phyloP scores from a whole-genome alignment of 2,888 invertebrate species.

The Drosophila prolongata region DNA sequence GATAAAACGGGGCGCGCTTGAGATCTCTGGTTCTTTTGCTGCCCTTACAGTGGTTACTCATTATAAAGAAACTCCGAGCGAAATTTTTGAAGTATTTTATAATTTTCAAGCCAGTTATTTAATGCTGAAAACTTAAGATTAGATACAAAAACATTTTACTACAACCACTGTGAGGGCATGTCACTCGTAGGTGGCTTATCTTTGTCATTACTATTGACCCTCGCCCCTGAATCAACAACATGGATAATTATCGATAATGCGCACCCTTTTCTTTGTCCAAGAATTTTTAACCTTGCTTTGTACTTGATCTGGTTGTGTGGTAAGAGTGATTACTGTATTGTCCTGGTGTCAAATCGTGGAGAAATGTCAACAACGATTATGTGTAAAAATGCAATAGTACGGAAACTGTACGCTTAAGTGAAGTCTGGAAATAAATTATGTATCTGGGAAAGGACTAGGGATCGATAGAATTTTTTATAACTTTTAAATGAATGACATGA shows the following conservation, averaged over 20 bases:
- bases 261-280: conserved; percentile 15
- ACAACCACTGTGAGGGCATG: conserved; percentile 25
- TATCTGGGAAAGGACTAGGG: conserved; percentile 37
- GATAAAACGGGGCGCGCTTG: conserved; percentile 40
- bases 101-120: background rate
- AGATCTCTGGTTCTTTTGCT: background rate
- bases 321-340: conserved; percentile 9
- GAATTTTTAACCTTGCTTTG: conserved; percentile 47
- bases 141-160: background rate
- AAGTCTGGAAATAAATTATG: conserved; percentile 21
- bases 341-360: conserved; percentile 15
- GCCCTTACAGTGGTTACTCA: conserved; percentile 13
- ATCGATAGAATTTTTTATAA: conserved; percentile 42
- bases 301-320: conserved; percentile 62
- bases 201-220: conserved; percentile 24
- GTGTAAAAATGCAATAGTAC: conserved; percentile 50
- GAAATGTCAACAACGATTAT: conserved; percentile 61
- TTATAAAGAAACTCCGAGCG: too few relatives aligned
- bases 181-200: conserved; percentile 13
- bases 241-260: conserved; percentile 45
- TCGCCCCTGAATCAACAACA: conserved; percentile 22
- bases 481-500: background rate
- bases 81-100: too few relatives aligned
- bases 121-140: background rate
- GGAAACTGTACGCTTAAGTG: conserved; percentile 51